Evolutionary conservation across 2,888 invertebrate species (phyloP).

Genomic region (Hydraecia micacea): DNA sequence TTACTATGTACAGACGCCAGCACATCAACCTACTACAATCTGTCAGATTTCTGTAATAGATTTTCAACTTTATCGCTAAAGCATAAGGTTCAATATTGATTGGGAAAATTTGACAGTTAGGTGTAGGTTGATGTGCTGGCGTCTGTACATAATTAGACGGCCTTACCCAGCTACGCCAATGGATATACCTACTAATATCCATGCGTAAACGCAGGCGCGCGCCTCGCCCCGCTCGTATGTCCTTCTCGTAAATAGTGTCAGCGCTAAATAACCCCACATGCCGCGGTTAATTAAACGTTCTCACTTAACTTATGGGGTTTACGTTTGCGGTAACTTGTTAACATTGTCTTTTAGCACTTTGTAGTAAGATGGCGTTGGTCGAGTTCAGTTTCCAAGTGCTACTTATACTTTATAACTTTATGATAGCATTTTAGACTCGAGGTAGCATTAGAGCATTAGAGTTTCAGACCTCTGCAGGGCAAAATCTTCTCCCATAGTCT

Average conservation of each 20-base stretch:
- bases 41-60: too few species aligned
- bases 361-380: background rate
- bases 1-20: too few species aligned
- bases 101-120: too few species aligned
- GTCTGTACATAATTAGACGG: too few species aligned
- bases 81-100: too few species aligned
- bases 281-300: slow-evolving; percentile 50
- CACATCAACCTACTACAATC: too few species aligned
- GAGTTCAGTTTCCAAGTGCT: slow-evolving; percentile 18
- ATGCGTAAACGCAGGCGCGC: slow-evolving; percentile 36
- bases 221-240: slow-evolving; percentile 55
- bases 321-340: slow-evolving; percentile 35
- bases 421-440: background rate
- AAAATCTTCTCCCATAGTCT: background rate
- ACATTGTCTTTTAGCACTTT: slow-evolving; percentile 41
- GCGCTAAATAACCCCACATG: slow-evolving; percentile 61
- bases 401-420: slow-evolving; percentile 16
- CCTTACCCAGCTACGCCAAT: too few species aligned
- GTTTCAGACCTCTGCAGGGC: background rate
- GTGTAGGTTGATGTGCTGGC: too few species aligned
- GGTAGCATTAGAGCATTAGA: too few species aligned
- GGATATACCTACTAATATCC: slow-evolving; percentile 27
- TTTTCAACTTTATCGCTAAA: too few species aligned
- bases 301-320: slow-evolving; percentile 48
- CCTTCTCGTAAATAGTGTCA: slow-evolving; percentile 63